Evolutionary conservation across 2,113 vertebrate species (phyloP).

Genomic region (Heliornis fulica): DNA sequence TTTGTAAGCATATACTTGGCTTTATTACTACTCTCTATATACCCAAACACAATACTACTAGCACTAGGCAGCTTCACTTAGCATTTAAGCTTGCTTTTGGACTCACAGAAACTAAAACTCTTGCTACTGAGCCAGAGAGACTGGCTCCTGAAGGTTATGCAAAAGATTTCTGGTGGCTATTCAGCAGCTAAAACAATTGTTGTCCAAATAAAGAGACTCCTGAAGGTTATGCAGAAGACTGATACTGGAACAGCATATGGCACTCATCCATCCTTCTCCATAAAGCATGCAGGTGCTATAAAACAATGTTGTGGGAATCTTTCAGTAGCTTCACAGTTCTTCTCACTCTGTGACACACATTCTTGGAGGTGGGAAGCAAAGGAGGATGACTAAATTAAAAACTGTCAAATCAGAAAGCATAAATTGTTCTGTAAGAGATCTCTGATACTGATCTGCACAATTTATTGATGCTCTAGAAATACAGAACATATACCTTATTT

Average conservation of each 20-base stretch:
- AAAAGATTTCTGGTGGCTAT: neutral
- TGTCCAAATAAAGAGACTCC: neutral
- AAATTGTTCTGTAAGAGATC: neutral
- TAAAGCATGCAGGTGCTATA: neutral
- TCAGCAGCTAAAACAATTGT: neutral
- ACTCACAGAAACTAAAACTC: neutral
- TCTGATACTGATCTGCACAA: neutral
- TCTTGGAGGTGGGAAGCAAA: conserved; percentile 11
- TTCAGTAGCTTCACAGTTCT: neutral
- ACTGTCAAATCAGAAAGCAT: conserved; percentile 12
- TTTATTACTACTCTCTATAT: neutral
- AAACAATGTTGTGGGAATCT: neutral
- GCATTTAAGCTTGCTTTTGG: neutral
- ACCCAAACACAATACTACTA: neutral
- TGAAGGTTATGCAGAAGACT: neutral
- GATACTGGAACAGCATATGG: neutral
- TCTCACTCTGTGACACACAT: neutral
- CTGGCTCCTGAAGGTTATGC: neutral
- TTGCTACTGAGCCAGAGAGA: neutral
- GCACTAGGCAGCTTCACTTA: neutral
- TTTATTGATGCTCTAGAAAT: neutral
- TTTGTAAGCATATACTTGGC: neutral
- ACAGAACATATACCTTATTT: neutral
- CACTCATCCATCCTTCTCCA: neutral
- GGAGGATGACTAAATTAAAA: conserved; percentile 43